A percentile compares a stretch with the other conserved stretches of the same genome.
Evolutionary conservation across 2,113 vertebrate genomes (phyloP).

Genomic region (Corythornis vintsioides): DNA sequence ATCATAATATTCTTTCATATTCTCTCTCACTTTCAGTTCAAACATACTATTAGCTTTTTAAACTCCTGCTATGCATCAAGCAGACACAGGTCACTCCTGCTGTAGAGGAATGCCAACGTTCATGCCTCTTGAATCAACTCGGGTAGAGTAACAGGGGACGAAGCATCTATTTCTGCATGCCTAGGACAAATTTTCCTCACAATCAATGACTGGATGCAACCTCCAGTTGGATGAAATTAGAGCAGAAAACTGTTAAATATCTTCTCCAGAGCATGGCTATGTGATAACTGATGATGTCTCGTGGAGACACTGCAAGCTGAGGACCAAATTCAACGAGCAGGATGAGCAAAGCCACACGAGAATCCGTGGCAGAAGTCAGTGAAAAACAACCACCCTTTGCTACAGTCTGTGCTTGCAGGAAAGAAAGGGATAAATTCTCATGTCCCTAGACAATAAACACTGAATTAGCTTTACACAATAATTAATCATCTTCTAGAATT

Average conservation of each 20-base stretch:
- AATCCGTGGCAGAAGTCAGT: not conserved
- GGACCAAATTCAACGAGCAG: not conserved
- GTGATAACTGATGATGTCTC: not conserved
- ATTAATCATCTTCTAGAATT: slow-evolving; percentile 20
- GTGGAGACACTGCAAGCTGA: not conserved
- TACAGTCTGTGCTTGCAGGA: not conserved
- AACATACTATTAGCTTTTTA: slow-evolving; percentile 48
- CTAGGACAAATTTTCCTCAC: not conserved
- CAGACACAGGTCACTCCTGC: slow-evolving; percentile 15
- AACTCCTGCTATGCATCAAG: not conserved
- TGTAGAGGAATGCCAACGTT: not conserved
- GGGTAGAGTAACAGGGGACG: not conserved
- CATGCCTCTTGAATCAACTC: not conserved
- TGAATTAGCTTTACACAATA: not conserved
- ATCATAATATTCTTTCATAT: slow-evolving; percentile 52
- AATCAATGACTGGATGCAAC: not conserved
- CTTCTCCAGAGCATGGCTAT: not conserved
- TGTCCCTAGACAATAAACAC: slow-evolving; percentile 14
- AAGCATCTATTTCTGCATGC: not conserved
- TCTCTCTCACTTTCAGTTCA: slow-evolving; percentile 6
- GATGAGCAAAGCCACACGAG: not conserved
- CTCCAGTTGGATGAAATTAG: not conserved
- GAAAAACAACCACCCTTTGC: not conserved
- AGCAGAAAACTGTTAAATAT: not conserved
- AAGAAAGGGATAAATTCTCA: not conserved